A percentile compares a stretch with the other conserved stretches of the same genome.
Conservation (phyloP, 2,888 invertebrate genomes). For the Mallateleia sp. region DNA sequence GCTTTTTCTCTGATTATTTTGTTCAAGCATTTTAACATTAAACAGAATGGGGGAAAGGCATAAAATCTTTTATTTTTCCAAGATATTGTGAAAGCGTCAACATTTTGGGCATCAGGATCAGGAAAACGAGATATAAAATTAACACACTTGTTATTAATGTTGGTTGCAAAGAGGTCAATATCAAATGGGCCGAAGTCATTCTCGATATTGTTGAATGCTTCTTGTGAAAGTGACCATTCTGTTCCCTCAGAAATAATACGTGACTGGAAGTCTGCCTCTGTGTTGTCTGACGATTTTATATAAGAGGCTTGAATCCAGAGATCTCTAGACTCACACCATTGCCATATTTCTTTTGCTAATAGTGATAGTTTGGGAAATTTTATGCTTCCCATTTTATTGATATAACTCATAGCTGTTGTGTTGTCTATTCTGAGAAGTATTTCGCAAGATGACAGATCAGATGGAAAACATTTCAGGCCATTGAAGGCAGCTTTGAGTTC, state of each 20-base stretch:
- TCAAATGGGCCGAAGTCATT: not conserved
- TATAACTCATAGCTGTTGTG: conserved; percentile 23
- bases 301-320: conserved; percentile 8
- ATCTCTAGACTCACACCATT: not conserved
- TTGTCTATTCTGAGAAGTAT: conserved; percentile 34
- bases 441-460: conserved; percentile 1
- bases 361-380: not conserved
- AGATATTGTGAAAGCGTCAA: conserved; percentile 59
- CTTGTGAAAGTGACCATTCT: conserved; percentile 32
- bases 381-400: not conserved
- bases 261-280: conserved; percentile 30
- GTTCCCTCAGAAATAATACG: conserved; percentile 18
- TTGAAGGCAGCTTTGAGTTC: not conserved
- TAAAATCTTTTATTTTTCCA: conserved; percentile 70
- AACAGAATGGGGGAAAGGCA: conserved; percentile 73
- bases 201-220: conserved; percentile 21
- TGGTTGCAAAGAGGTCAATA: conserved; percentile 39
- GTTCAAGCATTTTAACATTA: conserved; percentile 62
- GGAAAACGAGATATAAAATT: conserved; percentile 19
- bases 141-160: conserved; percentile 30
- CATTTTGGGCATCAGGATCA: not conserved
- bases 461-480: conserved; percentile 21
- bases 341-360: not conserved
- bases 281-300: not conserved
- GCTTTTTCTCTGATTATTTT: conserved; percentile 53